A percentile compares a stretch with the other conserved stretches of the same genome.
Conservation (phyloP, 2,113 vertebrate species). For the Aleadryas rufinucha region DNA sequence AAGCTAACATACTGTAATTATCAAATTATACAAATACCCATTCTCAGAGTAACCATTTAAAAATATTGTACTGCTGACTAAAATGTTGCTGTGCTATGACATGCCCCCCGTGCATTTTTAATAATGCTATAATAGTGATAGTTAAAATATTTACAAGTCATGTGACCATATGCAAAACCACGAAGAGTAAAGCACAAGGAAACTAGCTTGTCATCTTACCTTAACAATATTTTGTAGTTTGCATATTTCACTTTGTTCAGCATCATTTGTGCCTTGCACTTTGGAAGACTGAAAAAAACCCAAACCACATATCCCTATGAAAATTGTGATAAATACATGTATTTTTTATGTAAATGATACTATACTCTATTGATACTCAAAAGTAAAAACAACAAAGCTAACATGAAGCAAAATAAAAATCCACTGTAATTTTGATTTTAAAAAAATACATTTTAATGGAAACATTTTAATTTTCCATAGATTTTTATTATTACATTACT, state of each 20-base stretch:
- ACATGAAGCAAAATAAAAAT: background rate
- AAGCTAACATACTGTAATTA: background rate
- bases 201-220: conserved; percentile 67
- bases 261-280: conserved; percentile 69
- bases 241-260: conserved; percentile 84
- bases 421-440: background rate
- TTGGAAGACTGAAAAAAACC: conserved; percentile 75
- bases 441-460: background rate
- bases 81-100: background rate
- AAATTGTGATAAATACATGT: background rate
- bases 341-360: background rate
- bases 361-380: background rate
- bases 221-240: conserved; percentile 88
- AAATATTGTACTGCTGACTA: background rate
- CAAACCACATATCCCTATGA: background rate
- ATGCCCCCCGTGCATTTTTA: background rate
- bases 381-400: background rate
- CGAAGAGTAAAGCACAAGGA: background rate
- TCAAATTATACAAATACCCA: background rate
- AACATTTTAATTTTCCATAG: background rate
- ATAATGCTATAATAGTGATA: background rate
- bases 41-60: background rate
- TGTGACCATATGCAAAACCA: background rate
- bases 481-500: background rate
- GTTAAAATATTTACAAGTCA: background rate